phyloP scores from a whole-genome alignment of 2,888 invertebrate species.

The Timema cristinae region DNA sequence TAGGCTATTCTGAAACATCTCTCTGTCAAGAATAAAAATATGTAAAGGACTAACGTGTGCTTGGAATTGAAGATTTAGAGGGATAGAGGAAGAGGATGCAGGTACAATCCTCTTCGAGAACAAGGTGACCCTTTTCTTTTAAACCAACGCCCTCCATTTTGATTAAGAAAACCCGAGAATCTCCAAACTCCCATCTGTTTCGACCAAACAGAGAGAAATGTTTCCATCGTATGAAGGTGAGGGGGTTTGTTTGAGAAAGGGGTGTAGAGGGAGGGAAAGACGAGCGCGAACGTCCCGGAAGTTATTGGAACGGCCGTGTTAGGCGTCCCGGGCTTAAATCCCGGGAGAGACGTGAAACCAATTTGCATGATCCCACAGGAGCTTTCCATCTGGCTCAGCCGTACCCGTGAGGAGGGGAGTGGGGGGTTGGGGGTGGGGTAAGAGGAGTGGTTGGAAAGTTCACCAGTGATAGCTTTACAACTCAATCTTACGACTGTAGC shows the following conservation, averaged over 20 bases:
- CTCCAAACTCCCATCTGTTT: no score
- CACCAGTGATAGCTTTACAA: conserved; percentile 25
- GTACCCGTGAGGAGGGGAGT: background rate
- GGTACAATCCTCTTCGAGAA: no score
- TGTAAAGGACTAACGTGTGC: no score
- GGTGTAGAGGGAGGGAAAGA: background rate
- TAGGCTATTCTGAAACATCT: no score
- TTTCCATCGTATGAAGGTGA: no score
- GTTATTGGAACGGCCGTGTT: conserved; percentile 16
- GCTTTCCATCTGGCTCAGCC: conserved; percentile 21
- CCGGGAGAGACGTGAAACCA: conserved; percentile 23
- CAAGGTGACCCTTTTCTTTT: no score
- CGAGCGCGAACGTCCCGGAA: background rate
- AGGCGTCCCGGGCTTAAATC: conserved; percentile 12
- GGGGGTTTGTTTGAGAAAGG: background rate
- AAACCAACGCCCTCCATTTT: no score
- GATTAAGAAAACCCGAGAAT: no score
- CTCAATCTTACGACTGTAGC: conserved; percentile 22
- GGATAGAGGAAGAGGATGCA: background rate
- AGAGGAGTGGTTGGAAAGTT: conserved; percentile 5
- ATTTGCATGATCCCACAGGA: conserved; percentile 25
- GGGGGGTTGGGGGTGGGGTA: background rate
- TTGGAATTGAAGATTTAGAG: background rate
- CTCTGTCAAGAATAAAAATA: no score
- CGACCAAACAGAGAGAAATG: no score